A percentile compares a stretch with the other conserved stretches of the same genome.
Conservation (phyloP, 2,797 vertebrate species). For the Rhinichthys osculus region DNA sequence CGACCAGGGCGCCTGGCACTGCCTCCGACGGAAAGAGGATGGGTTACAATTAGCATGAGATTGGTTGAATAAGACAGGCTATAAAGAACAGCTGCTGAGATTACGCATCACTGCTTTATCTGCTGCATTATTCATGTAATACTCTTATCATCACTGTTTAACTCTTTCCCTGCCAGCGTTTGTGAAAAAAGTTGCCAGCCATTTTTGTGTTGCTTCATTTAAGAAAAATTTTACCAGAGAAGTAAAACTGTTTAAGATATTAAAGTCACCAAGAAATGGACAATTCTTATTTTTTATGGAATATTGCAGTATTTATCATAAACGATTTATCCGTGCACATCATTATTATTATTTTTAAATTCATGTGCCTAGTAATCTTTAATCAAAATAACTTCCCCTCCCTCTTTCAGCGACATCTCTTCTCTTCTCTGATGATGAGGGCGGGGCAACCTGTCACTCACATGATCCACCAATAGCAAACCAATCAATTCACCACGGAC, state of each 20-base stretch:
- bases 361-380: too few species aligned
- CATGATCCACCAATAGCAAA: too few species aligned
- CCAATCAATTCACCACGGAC: too few species aligned
- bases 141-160: background rate
- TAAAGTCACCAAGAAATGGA: background rate
- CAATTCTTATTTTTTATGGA: background rate
- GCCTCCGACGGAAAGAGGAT: constrained; percentile 14
- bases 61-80: background rate
- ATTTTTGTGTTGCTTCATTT: background rate
- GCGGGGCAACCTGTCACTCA: too few species aligned
- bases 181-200: too few species aligned
- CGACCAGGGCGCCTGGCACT: constrained; percentile 20
- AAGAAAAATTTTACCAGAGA: background rate
- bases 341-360: too few species aligned
- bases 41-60: constrained; percentile 14
- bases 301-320: background rate
- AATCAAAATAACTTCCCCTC: too few species aligned
- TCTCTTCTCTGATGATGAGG: too few species aligned
- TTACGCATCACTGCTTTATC: constrained; percentile 14
- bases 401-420: too few species aligned
- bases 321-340: too few species aligned
- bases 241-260: background rate
- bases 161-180: too few species aligned
- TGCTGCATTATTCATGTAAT: background rate
- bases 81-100: background rate